phyloP scores from a whole-genome alignment of 2,113 vertebrate genomes.

The Charadrius vociferus region DNA sequence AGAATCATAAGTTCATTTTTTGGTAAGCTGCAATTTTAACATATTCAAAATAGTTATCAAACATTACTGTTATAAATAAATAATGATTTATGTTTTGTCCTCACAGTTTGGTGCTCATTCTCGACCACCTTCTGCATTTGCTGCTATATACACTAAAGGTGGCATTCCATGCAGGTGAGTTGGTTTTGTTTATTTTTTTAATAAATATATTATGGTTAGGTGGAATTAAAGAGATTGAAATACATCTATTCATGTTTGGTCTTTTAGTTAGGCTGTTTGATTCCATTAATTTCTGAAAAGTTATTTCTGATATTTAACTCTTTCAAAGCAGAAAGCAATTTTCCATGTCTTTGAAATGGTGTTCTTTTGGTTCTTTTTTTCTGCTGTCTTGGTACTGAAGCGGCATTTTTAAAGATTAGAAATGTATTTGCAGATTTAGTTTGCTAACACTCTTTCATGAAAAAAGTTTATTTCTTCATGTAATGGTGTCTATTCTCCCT shows the following conservation, averaged over 20 bases:
- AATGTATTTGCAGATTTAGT: neutral
- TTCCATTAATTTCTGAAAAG: neutral
- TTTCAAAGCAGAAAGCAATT: neutral
- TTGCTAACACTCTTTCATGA: neutral
- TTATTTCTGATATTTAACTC: neutral
- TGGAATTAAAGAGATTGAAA: neutral
- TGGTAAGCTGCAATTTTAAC: neutral
- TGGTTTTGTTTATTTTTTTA: neutral
- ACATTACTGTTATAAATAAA: neutral
- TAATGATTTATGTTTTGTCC: neutral
- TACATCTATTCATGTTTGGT: neutral
- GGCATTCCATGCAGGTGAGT: conserved; percentile 84
- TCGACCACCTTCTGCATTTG: conserved; percentile 73
- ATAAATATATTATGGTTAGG: neutral
- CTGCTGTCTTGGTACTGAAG: neutral
- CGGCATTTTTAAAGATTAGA: neutral
- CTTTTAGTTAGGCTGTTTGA: neutral
- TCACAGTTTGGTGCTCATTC: conserved; percentile 75
- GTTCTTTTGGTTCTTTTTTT: neutral
- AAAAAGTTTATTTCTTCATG: neutral
- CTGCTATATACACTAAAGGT: conserved; percentile 80
- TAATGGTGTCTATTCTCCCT: neutral
- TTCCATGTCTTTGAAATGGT: neutral
- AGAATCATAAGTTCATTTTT: neutral
- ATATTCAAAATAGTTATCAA: neutral